phyloP scores from a whole-genome alignment of 2,797 vertebrate species.

The Capromys pilorides region DNA sequence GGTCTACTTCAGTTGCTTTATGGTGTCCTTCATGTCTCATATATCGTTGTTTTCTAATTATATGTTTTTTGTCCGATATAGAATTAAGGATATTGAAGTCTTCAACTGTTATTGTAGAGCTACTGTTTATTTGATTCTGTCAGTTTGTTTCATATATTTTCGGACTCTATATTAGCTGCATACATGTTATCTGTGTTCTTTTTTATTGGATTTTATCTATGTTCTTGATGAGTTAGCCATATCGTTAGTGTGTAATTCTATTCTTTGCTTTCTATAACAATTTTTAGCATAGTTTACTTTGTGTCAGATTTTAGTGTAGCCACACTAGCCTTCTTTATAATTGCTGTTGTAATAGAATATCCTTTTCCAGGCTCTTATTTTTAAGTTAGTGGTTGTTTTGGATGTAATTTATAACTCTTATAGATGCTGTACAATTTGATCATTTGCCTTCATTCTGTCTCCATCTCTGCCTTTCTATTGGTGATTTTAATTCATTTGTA shows the following conservation, averaged over 20 bases:
- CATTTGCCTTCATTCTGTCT: background rate
- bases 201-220: too few species aligned
- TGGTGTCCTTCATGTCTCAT: background rate
- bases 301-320: background rate
- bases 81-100: background rate
- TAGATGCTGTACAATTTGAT: background rate
- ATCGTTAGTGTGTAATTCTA: background rate
- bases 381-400: constrained; percentile 4
- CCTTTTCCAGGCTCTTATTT: background rate
- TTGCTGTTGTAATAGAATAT: background rate
- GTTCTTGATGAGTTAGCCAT: background rate
- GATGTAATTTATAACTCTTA: background rate
- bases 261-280: background rate
- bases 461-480: background rate
- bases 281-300: background rate
- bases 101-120: background rate
- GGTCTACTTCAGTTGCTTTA: background rate
- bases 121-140: background rate
- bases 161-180: background rate
- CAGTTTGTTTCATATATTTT: background rate
- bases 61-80: background rate
- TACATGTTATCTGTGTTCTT: too few species aligned
- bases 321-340: background rate
- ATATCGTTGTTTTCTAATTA: background rate
- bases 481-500: background rate